Evolutionary conservation across 2,888 invertebrate genomes (phyloP).

Genomic region (Ennomos quercinarius): DNA sequence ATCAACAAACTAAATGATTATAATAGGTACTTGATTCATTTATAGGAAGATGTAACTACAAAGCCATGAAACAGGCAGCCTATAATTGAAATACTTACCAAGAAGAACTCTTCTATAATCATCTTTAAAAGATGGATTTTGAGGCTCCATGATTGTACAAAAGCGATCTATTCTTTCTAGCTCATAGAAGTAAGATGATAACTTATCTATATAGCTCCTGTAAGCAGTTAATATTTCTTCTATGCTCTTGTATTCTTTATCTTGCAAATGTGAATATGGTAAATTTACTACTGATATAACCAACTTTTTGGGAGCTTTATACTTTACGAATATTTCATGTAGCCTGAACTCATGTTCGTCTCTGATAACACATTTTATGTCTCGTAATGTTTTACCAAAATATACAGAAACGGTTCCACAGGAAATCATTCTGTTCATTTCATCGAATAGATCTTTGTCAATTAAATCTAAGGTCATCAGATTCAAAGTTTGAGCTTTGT

Average conservation of each 20-base stretch:
- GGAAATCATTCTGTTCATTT: slow-evolving; percentile 50
- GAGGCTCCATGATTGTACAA: slow-evolving; percentile 71
- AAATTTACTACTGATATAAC: slow-evolving; percentile 53
- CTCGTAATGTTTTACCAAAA: slow-evolving; percentile 69
- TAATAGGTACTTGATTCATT: too few species aligned
- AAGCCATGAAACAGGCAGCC: too few species aligned
- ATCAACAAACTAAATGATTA: too few species aligned
- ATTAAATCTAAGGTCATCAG: slow-evolving; percentile 48
- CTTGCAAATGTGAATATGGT: slow-evolving; percentile 60
- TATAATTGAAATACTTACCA: slow-evolving; percentile 51
- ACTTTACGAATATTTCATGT: slow-evolving; percentile 63
- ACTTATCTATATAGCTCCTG: slow-evolving; percentile 51
- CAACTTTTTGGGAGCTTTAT: slow-evolving; percentile 56
- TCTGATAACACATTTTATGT: slow-evolving; percentile 63
- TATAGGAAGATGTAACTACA: too few species aligned
- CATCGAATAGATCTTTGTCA: slow-evolving; percentile 60
- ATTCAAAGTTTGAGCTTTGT: slow-evolving; percentile 19
- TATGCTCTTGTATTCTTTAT: slow-evolving; percentile 58
- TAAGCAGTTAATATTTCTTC: slow-evolving; percentile 56
- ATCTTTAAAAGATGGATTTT: slow-evolving; percentile 66
- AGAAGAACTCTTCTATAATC: slow-evolving; percentile 70
- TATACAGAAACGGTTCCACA: slow-evolving; percentile 47
- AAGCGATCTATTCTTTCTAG: slow-evolving; percentile 64
- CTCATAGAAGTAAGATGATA: slow-evolving; percentile 65
- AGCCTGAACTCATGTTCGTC: slow-evolving; percentile 52